Evolutionary conservation across 2,888 invertebrate genomes (phyloP), one percentile per base, ranked within the genome.

Genomic region (Morpho achilles): DNA sequence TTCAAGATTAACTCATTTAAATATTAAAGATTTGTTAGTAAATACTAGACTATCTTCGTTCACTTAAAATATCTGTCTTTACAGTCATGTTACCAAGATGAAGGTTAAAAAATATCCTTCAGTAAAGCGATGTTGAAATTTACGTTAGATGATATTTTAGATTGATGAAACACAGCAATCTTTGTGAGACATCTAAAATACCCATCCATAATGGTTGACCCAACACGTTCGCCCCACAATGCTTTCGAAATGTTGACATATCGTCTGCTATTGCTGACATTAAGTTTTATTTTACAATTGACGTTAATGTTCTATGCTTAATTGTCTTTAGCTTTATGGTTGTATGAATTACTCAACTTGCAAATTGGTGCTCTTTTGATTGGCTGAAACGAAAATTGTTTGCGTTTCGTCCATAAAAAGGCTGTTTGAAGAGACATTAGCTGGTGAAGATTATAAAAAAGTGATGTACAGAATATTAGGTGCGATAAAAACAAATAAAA

Each of bases 141-240:
- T 59, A 59, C 61, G 50, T 63, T 64, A 68, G 67, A 69, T 69
- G 62, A 67, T 69, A 71, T 73, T 76, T 71, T 67, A 72, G 69
- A 72, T 72, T 69, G 70, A 74, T 76, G 75, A 72, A 74, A 73
- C 70, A 76, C 70, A 69, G 56, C 65, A 70, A 74, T 76, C 74
- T 73, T 64, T 67, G 69, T 70, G 69, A 73, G 74, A 71, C 72
- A 72, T 72, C 72, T 69, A 65, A 68, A 69, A 69, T 68, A 69
- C 63, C 66, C 69, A 70, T 70, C 71, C 67, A 69, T 72, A 73
- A 75, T 72, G 68, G 67, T 67, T 64, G 70, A 69, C 68, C 66
- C 66, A 64, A 68, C 69, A 68, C 69, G 66, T 70, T 70, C 69
- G 69, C 69, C 70, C 66, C 68, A 72, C 66, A 69, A 68, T 66